phyloP scores from a whole-genome alignment of 2,113 vertebrate genomes.

The Periophthalmodon schlosseri region DNA sequence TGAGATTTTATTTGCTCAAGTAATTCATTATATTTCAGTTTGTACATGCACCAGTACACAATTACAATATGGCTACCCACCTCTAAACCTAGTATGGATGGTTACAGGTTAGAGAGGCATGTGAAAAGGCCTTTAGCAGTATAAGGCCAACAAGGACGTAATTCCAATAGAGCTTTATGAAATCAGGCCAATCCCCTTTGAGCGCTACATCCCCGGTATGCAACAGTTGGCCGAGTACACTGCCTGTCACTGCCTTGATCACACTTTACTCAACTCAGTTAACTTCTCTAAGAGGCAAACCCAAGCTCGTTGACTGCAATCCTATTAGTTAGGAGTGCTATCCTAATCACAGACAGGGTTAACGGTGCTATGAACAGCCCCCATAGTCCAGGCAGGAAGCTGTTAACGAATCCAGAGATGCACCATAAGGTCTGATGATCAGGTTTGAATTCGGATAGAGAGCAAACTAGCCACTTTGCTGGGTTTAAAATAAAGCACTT shows the following conservation, averaged over 20 bases:
- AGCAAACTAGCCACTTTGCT: background rate
- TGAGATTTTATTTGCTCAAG: background rate
- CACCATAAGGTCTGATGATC: slow-evolving; percentile 6
- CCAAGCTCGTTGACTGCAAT: slow-evolving; percentile 73
- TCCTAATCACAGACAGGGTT: slow-evolving; percentile 64
- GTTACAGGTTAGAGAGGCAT: background rate
- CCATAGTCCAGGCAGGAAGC: slow-evolving; percentile 46
- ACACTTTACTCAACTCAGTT: slow-evolving; percentile 26
- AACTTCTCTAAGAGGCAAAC: slow-evolving; percentile 59
- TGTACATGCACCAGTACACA: background rate
- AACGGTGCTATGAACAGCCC: slow-evolving; percentile 30
- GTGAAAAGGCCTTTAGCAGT: slow-evolving; percentile 9
- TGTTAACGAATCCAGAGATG: slow-evolving; percentile 45
- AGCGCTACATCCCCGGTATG: slow-evolving; percentile 52
- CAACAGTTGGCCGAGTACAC: slow-evolving; percentile 66
- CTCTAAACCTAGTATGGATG: background rate
- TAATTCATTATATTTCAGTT: background rate
- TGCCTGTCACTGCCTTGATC: slow-evolving; percentile 51
- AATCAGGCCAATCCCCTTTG: slow-evolving; percentile 74
- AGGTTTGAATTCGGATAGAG: background rate
- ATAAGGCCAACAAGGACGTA: slow-evolving; percentile 52
- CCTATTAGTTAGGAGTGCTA: slow-evolving; percentile 70
- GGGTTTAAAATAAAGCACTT: background rate
- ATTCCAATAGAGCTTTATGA: slow-evolving; percentile 66
- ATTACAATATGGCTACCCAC: background rate